A percentile compares a stretch with the other conserved stretches of the same genome.
Conservation (phyloP, 92 coral and sea anemone genomes). For the Meandrina meandrites region DNA sequence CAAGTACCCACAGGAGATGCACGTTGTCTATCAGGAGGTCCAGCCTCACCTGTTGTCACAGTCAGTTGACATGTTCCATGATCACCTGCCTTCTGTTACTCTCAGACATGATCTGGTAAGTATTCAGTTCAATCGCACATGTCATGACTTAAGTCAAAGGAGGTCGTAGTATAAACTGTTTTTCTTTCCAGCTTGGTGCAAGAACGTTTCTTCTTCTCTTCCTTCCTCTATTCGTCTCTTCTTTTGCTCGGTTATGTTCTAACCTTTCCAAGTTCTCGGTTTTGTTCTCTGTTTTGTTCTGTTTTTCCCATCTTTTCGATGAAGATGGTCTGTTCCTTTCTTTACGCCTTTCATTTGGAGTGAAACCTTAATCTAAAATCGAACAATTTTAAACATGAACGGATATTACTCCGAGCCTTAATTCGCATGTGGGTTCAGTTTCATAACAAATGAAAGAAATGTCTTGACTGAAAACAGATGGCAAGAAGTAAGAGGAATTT, state of each 20-base stretch:
- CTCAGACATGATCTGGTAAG: slow-evolving; percentile 83
- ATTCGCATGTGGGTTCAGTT: no score
- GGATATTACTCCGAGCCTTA: no score
- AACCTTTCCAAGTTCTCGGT: no score
- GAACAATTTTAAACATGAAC: no score
- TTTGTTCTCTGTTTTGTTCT: background rate
- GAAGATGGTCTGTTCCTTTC: background rate
- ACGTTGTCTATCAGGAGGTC: slow-evolving; percentile 61
- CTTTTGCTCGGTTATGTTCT: no score
- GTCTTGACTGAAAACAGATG: no score
- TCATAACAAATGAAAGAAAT: no score
- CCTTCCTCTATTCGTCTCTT: background rate
- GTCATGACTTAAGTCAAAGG: background rate
- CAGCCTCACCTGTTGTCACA: slow-evolving; percentile 72
- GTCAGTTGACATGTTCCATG: slow-evolving; percentile 67
- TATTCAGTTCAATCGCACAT: background rate
- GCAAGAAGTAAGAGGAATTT: background rate
- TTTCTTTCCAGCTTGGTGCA: background rate
- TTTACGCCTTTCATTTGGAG: background rate
- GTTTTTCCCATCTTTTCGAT: background rate
- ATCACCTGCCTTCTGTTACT: slow-evolving; percentile 67
- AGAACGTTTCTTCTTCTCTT: background rate
- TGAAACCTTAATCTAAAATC: no score
- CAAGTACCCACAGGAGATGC: slow-evolving; percentile 65
- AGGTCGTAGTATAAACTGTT: background rate